A percentile compares a stretch with the other conserved stretches of the same genome.
Conservation (phyloP, 2,888 invertebrate species). For the Fragum sueziense region DNA sequence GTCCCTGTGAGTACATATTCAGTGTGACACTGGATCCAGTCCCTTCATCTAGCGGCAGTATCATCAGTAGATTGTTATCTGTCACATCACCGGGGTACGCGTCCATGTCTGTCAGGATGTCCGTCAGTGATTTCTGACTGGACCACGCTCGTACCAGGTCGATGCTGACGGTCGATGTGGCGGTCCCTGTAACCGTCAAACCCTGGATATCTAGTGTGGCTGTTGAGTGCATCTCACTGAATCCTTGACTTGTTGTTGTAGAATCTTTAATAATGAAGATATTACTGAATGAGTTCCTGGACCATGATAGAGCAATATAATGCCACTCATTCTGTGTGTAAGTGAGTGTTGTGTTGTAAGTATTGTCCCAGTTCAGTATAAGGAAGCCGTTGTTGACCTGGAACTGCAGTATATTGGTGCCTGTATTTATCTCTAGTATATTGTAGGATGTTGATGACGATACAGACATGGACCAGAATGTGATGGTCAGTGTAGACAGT, state of each 20-base stretch:
- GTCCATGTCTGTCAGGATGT: constrained; percentile 50
- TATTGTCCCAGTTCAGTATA: constrained; percentile 42
- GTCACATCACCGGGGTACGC: constrained; percentile 38
- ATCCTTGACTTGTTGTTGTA: constrained; percentile 15
- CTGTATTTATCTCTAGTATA: constrained; percentile 37
- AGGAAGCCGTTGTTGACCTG: constrained; percentile 31
- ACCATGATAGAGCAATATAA: constrained; percentile 50
- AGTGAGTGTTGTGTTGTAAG: constrained; percentile 35
- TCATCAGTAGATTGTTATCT: constrained; percentile 48
- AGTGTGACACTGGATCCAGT: constrained; percentile 47
- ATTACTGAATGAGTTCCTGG: constrained; percentile 24
- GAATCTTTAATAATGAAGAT: constrained; percentile 48
- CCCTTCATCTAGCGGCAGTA: constrained; percentile 66
- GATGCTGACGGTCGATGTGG: constrained; percentile 42
- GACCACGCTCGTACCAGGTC: constrained; percentile 66
- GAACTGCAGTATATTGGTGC: constrained; percentile 39
- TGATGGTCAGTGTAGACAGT: constrained; percentile 30
- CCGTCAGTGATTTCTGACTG: constrained; percentile 45
- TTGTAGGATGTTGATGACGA: constrained; percentile 22
- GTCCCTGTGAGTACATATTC: constrained; percentile 27
- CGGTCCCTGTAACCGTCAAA: constrained; percentile 26
- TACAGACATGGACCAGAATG: constrained; percentile 43
- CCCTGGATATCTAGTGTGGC: not conserved
- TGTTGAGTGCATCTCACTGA: constrained; percentile 16
- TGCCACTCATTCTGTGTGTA: constrained; percentile 43